Conservation (phyloP, 2,888 invertebrate genomes). For the Lasioglossum calceatum region DNA sequence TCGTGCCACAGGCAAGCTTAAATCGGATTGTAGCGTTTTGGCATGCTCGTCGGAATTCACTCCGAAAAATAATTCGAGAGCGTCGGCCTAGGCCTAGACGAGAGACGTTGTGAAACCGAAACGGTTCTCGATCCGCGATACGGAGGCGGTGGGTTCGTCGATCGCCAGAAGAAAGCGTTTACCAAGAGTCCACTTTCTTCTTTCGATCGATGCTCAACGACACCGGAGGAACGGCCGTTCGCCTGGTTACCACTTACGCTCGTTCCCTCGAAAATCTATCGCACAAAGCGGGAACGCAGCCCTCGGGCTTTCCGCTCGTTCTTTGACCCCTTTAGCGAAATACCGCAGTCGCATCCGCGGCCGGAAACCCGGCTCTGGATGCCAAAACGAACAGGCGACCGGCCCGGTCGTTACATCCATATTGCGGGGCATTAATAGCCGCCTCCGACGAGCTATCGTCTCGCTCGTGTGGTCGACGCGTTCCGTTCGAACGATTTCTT, state of each 20-base stretch:
- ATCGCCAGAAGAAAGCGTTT: neutral
- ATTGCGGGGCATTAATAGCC: conserved; percentile 63
- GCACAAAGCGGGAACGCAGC: neutral
- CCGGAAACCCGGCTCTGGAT: conserved; percentile 17
- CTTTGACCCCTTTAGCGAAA: neutral
- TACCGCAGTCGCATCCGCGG: neutral
- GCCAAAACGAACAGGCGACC: conserved; percentile 21
- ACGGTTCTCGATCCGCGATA: neutral
- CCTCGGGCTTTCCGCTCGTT: neutral
- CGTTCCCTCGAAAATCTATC: neutral
- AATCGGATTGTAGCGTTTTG: conserved; percentile 20
- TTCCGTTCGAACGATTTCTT: conserved; percentile 5
- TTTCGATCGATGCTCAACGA: neutral
- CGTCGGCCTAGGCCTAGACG: conserved; percentile 17
- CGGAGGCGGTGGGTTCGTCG: neutral
- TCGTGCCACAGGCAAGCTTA: neutral
- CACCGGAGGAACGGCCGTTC: neutral
- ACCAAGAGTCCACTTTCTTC: neutral
- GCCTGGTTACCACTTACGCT: neutral
- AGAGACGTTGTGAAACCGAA: neutral
- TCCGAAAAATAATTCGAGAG: conserved; percentile 8
- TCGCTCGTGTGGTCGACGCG: neutral
- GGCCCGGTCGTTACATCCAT: conserved; percentile 56
- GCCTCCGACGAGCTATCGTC: conserved; percentile 10
- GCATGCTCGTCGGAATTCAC: conserved; percentile 10